Evolutionary conservation across 2,888 invertebrate species (phyloP).

Genomic region (Galerucella pusilla): DNA sequence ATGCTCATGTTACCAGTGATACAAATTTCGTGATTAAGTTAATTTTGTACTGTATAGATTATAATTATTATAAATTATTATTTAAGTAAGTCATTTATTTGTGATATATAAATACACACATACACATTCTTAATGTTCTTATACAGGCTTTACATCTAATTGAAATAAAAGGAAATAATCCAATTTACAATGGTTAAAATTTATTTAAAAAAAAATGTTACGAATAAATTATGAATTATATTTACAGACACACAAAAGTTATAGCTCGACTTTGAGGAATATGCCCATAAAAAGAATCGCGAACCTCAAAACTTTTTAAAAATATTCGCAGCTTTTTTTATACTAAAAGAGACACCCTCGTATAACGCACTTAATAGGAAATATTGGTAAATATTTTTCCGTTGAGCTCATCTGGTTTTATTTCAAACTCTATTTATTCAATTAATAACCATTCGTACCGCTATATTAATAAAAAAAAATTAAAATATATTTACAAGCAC

Average conservation of each 20-base stretch:
- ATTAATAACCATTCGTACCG: not conserved
- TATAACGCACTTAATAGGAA: no score
- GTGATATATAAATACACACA: conserved; percentile 40
- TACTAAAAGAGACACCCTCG: no score
- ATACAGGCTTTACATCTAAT: conserved; percentile 6
- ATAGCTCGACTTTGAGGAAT: not conserved
- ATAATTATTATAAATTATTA: conserved; percentile 40
- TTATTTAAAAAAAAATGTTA: conserved; percentile 11
- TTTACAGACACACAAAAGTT: conserved; percentile 39
- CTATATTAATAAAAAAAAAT: conserved; percentile 23
- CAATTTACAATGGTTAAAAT: conserved; percentile 23
- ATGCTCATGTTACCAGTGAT: conserved; percentile 47
- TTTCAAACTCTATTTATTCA: not conserved
- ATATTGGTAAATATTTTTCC: no score
- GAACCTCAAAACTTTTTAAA: not conserved
- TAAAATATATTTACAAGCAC: conserved; percentile 40
- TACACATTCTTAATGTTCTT: conserved; percentile 21
- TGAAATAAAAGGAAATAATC: conserved; percentile 1
- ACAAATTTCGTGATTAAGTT: conserved; percentile 44
- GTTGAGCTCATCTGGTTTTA: not conserved
- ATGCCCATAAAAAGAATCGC: not conserved
- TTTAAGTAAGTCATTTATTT: conserved; percentile 36
- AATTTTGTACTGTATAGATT: conserved; percentile 38
- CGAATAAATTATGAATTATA: conserved; percentile 40
- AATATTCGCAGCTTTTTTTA: not conserved